Conservation (phyloP, 2,888 invertebrate genomes). For the Branchellion lobata region DNA sequence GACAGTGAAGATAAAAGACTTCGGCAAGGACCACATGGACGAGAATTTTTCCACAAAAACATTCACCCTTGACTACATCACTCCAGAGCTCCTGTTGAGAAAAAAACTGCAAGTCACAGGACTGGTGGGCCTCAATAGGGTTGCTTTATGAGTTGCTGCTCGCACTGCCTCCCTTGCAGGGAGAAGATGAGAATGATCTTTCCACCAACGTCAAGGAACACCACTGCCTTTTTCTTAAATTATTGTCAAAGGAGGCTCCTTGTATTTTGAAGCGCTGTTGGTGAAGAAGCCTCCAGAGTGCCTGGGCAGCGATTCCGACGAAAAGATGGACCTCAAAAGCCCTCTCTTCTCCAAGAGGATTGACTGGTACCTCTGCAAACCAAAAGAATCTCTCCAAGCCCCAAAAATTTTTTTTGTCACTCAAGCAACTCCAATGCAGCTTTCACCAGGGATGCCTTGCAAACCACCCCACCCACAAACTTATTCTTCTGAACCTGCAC, state of each 20-base stretch:
- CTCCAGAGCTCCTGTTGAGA: slow-evolving; percentile 97
- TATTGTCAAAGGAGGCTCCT: slow-evolving; percentile 82
- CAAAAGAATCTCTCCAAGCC: slow-evolving; percentile 94
- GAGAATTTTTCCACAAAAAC: slow-evolving; percentile 83
- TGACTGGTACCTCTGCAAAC: slow-evolving; percentile 96
- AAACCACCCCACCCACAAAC: slow-evolving; percentile 96
- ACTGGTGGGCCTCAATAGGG: slow-evolving; percentile 99
- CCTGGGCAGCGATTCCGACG: slow-evolving; percentile 79
- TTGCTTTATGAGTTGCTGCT: slow-evolving; percentile 81
- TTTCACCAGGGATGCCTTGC: slow-evolving; percentile 81
- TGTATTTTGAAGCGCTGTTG: slow-evolving; percentile 94
- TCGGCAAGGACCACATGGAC: slow-evolving; percentile 95
- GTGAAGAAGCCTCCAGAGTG: slow-evolving; percentile 93
- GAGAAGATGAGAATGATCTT: slow-evolving; percentile 95
- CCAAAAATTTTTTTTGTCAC: slow-evolving; percentile 99
- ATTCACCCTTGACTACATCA: slow-evolving; percentile 98
- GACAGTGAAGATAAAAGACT: slow-evolving; percentile 97
- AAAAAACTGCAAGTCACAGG: slow-evolving; percentile 95
- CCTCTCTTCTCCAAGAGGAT: slow-evolving; percentile 96
- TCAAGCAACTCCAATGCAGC: slow-evolving; percentile 99
- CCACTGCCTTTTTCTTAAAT: slow-evolving; percentile 95
- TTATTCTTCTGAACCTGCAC: slow-evolving; percentile 99
- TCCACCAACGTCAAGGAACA: slow-evolving; percentile 93
- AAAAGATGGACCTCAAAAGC: slow-evolving; percentile 91
- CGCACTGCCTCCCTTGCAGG: slow-evolving; percentile 92